Evolutionary conservation across 2,797 vertebrate genomes (phyloP), one percentile per base, ranked within the genome.

Genomic region (Falco rusticolus): DNA sequence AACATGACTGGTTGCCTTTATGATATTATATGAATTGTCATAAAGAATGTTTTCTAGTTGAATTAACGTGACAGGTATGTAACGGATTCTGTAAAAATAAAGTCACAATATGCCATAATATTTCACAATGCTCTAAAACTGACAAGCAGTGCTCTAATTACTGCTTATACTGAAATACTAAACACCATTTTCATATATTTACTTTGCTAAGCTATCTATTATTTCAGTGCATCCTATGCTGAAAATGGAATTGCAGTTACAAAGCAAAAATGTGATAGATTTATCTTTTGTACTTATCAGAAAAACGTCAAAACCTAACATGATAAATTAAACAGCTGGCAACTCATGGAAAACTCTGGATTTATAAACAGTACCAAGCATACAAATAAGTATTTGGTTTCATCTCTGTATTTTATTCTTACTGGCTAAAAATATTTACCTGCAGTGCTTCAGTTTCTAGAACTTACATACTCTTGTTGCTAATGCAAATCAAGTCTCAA

Each of bases 81-180:
- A 97, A 96, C 96, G 94, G 85, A 97, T 96, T 95, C 94, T 92
- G 89, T 90, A 90, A 97, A 96, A 97, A 96, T 96, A 96, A 97
- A 98, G 97, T 97, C 93, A 98, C 97, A 97, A 97, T 97, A 98
- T 97, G 97, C 94, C 97, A 98, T 76, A 98, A 97, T 98, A 97
- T 97, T 98, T 98, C 95, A 96, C 87, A 88, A 64, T 92, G 48
- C 85, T 95, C 74, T 96, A 94, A 95, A 98, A 95, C 94, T 97
- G 97, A 94, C 93, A 98, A 94, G 88, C 87, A 34, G 56, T 68
- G 96, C 90, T 84, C 91, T 95, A 97, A 97, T 97, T 98, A 96
- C 87, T 95, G 79, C 81, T 97, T 96, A 89, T 63, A 92, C 43
- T 89, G 91, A 96, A 95, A 97, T 94, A 94, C 90, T 96, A 95